Percentiles rank a stretch among this genome's conserved stretches.
Conservation (phyloP, 2,888 invertebrate species). For the Drosophila infuscata region DNA sequence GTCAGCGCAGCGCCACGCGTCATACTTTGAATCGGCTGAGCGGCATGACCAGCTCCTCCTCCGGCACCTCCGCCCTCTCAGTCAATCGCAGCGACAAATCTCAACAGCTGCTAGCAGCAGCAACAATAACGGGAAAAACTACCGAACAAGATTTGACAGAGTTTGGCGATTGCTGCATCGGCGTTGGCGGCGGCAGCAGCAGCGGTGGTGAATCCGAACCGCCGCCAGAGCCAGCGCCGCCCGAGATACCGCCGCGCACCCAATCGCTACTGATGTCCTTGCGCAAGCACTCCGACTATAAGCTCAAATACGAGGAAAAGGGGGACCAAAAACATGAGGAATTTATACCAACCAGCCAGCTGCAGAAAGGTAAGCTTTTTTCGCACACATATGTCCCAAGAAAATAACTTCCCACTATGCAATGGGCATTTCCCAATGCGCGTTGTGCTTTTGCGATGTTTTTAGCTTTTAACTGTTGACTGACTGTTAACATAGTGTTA, state of each 20-base stretch:
- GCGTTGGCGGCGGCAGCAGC: constrained; percentile 61
- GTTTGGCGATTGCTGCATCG: constrained; percentile 59
- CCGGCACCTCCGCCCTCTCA: constrained; percentile 84
- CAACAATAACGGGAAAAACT: constrained; percentile 45
- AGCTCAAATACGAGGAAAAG: constrained; percentile 84
- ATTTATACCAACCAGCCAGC: constrained; percentile 84
- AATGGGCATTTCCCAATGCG: not conserved
- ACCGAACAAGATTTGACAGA: constrained; percentile 64
- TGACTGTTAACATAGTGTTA: not conserved
- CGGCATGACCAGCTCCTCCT: constrained; percentile 87
- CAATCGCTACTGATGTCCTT: constrained; percentile 89
- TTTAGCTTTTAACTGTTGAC: not conserved
- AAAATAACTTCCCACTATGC: not conserved
- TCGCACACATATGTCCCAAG: constrained; percentile 1
- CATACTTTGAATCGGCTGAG: constrained; percentile 82
- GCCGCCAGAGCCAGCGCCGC: constrained; percentile 94
- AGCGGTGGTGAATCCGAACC: constrained; percentile 86
- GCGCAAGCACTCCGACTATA: constrained; percentile 85
- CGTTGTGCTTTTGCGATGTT: constrained; percentile 6
- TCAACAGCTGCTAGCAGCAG: constrained; percentile 43
- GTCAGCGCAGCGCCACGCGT: constrained; percentile 83
- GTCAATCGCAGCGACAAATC: constrained; percentile 67
- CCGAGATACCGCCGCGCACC: constrained; percentile 94
- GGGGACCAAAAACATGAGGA: constrained; percentile 85
- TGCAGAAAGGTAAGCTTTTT: constrained; percentile 72